Percentiles rank a stretch among this genome's conserved stretches.
These are phyloP conservation scores for Phalacrocorax aristotelis DNA, from an alignment of 2,113 vertebrate genomes.

Conservation along the genomic window DNA sequence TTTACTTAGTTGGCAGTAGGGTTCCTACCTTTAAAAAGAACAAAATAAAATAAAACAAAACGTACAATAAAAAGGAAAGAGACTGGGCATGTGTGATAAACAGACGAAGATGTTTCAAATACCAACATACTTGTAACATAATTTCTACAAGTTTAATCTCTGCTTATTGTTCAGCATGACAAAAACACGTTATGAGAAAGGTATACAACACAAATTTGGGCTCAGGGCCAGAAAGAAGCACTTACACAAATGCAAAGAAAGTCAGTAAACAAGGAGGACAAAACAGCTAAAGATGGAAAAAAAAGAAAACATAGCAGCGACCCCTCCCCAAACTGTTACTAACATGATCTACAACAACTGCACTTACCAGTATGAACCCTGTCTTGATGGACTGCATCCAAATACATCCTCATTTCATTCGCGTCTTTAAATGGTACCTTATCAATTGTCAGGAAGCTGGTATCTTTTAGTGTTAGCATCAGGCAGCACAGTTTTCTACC, in stretches of 20 bases:
- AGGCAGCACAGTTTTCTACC: constrained; percentile 80
- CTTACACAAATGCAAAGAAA: not conserved
- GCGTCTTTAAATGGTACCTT: constrained; percentile 81
- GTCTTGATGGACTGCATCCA: constrained; percentile 88
- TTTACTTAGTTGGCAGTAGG: not conserved
- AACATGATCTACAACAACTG: not conserved
- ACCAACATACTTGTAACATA: not conserved
- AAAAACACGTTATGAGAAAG: not conserved
- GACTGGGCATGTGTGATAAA: not conserved
- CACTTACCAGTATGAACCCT: constrained; percentile 81
- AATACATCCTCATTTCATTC: constrained; percentile 87
- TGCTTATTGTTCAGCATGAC: not conserved
- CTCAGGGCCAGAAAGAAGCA: not conserved
- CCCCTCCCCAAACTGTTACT: not conserved
- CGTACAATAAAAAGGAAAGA: not conserved
- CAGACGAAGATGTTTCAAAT: not conserved
- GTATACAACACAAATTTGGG: not conserved
- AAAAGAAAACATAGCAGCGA: not conserved
- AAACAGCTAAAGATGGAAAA: not conserved
- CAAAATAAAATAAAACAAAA: not conserved
- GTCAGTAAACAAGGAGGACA: not conserved
- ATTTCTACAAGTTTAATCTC: not conserved
- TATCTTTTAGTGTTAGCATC: constrained; percentile 88
- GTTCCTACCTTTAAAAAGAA: not conserved
- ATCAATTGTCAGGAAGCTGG: constrained; percentile 86